Evolutionary conservation across 2,888 invertebrate genomes (phyloP).

Genomic region (Mesoligia furuncula): DNA sequence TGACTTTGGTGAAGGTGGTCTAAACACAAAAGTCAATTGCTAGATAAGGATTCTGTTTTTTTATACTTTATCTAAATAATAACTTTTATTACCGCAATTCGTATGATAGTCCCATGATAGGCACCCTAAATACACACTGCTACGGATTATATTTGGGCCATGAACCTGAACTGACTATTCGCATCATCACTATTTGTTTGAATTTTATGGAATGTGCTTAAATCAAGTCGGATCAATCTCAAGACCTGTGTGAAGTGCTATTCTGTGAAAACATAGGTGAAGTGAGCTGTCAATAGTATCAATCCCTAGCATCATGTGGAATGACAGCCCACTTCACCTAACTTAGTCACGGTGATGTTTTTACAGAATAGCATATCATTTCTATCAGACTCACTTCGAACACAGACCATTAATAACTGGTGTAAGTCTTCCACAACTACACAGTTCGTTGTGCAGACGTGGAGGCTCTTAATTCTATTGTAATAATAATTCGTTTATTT

Average conservation of each 20-base stretch:
- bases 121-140: not conserved
- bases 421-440: not conserved
- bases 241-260: not conserved
- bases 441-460: not conserved
- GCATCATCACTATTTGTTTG: not conserved
- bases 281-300: no score
- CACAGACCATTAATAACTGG: not conserved
- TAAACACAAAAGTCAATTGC: no score
- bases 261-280: no score
- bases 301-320: no score
- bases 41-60: not conserved
- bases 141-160: not conserved
- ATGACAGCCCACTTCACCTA: no score
- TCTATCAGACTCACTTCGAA: not conserved
- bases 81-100: not conserved
- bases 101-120: not conserved
- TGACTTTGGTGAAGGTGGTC: not conserved
- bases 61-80: no score
- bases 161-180: not conserved
- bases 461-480: not conserved
- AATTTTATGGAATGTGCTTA: not conserved
- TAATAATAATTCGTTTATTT: not conserved
- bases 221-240: not conserved
- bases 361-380: not conserved
- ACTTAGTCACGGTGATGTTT: no score